phyloP scores from a whole-genome alignment of 2,113 vertebrate genomes.

The Odontophorus gujanensis region DNA sequence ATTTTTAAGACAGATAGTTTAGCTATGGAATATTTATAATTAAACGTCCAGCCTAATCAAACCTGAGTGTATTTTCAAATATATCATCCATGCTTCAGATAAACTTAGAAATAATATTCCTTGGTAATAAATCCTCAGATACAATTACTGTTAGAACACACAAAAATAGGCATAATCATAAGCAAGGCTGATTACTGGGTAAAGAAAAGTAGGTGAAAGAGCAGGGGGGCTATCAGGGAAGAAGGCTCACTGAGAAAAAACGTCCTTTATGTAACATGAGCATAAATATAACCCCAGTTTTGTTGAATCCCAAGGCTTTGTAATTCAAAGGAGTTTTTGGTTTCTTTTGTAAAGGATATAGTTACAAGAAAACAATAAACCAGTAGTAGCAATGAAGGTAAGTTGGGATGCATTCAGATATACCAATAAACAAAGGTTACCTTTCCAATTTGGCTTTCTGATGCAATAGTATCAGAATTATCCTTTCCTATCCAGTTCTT shows the following conservation, averaged over 20 bases:
- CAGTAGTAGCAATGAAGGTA: not conserved
- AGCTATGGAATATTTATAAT: not conserved
- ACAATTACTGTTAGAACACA: not conserved
- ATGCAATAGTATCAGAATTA: conserved; percentile 36
- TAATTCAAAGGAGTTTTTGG: not conserved
- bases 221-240: not conserved
- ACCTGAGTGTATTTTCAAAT: not conserved
- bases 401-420: not conserved
- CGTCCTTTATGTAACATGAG: not conserved
- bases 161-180: not conserved
- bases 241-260: not conserved
- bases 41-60: not conserved
- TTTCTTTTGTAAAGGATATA: not conserved
- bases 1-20: not conserved
- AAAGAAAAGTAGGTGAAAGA: not conserved
- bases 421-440: conserved; percentile 29
- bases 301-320: not conserved
- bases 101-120: not conserved
- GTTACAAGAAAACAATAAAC: not conserved
- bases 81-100: accelerated
- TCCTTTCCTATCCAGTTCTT: conserved; percentile 45
- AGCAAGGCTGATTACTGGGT: not conserved
- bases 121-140: not conserved
- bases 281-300: accelerated
- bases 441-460: conserved; percentile 57